phyloP scores from a whole-genome alignment of 2,797 vertebrate species.

The Champsocephalus gunnari region DNA sequence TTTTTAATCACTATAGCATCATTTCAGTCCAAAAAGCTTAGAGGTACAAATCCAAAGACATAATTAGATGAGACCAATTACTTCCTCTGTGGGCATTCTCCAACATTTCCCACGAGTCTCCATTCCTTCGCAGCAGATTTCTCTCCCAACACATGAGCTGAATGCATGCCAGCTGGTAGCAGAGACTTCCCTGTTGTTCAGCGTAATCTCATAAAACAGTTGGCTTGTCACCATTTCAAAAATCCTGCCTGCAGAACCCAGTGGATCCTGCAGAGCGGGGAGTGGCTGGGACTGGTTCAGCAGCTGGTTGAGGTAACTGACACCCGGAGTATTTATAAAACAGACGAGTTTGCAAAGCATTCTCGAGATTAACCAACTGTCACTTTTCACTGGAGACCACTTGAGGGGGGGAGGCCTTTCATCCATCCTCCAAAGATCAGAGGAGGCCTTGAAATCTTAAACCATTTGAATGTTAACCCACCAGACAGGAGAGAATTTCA shows the following conservation, averaged over 20 bases:
- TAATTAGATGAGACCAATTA: neutral
- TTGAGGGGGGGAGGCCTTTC: constrained; percentile 16
- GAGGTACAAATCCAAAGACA: neutral
- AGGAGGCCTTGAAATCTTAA: constrained; percentile 25
- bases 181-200: constrained; percentile 13
- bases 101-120: neutral
- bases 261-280: constrained; percentile 52
- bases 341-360: constrained; percentile 42
- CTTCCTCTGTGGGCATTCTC: neutral
- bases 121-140: neutral
- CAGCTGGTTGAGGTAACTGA: constrained; percentile 67
- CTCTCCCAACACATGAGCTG: constrained; percentile 1
- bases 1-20: neutral
- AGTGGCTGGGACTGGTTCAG: constrained; percentile 55
- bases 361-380: constrained; percentile 40
- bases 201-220: constrained; percentile 25
- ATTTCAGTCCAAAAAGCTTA: neutral
- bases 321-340: constrained; percentile 72
- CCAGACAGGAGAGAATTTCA: constrained; percentile 35
- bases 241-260: constrained; percentile 26
- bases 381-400: constrained; percentile 42
- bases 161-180: neutral
- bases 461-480: constrained; percentile 32
- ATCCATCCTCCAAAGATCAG: constrained; percentile 27
- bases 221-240: constrained; percentile 30